Evolutionary conservation across 2,113 vertebrate genomes (phyloP).

Genomic region (Chinchilla lanigera): DNA sequence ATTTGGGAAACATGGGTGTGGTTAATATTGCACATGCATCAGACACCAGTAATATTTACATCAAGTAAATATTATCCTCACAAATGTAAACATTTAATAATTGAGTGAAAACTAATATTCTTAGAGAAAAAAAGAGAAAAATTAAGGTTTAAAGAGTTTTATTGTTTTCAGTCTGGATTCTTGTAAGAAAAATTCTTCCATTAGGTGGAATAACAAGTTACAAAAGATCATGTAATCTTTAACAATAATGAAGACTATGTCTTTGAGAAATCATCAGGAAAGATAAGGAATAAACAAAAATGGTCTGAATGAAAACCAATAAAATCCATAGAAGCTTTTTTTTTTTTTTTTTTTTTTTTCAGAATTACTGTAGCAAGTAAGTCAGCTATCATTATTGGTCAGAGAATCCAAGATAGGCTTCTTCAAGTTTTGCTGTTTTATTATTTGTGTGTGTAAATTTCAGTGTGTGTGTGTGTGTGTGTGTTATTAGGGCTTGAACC

Average conservation of each 20-base stretch:
- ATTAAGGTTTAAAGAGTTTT: neutral
- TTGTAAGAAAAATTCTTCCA: neutral
- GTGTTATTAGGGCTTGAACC: neutral
- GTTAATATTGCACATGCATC: neutral
- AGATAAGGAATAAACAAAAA: neutral
- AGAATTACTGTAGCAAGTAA: neutral
- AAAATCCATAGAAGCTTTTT: too few species aligned
- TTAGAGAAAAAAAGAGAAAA: neutral
- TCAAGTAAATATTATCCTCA: neutral
- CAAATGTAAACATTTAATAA: neutral
- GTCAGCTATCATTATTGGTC: neutral
- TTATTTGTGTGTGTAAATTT: neutral
- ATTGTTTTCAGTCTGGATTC: neutral
- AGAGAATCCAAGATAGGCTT: neutral
- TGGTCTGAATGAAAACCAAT: neutral
- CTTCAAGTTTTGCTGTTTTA: neutral
- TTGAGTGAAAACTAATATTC: neutral
- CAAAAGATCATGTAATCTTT: neutral
- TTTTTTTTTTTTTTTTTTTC: too few species aligned
- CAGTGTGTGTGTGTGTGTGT: neutral
- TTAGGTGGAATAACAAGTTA: neutral
- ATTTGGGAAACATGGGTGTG: rapidly evolving
- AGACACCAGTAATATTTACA: too few species aligned
- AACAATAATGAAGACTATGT: neutral
- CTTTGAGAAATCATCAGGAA: neutral